A percentile compares a stretch with the other conserved stretches of the same genome.
phyloP scores from a whole-genome alignment of 2,888 invertebrate species.

The Caenorhabditis doughertyi region DNA sequence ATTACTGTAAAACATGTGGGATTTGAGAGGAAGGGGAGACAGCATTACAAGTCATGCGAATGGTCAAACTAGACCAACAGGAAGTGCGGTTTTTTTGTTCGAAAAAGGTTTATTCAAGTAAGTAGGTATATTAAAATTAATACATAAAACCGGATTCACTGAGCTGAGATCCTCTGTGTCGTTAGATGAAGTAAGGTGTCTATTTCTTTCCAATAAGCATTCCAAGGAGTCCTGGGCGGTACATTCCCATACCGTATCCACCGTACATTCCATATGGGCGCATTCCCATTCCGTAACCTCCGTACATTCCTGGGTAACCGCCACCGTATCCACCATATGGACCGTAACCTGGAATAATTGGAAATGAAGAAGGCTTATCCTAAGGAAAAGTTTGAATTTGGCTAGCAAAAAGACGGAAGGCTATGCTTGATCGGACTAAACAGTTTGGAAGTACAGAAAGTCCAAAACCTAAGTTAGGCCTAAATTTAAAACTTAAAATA shows the following conservation, averaged over 20 bases:
- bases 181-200: too few relatives aligned
- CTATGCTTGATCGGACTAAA: too few relatives aligned
- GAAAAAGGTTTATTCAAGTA: neutral
- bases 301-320: constrained; percentile 42
- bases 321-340: constrained; percentile 23
- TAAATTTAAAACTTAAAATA: too few relatives aligned
- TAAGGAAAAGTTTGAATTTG: too few relatives aligned
- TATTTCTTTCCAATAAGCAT: constrained; percentile 41
- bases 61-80: too few relatives aligned
- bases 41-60: neutral
- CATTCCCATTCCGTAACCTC: constrained; percentile 30
- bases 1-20: constrained; percentile 14
- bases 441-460: too few relatives aligned
- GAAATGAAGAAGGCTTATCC: neutral
- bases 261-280: constrained; percentile 44
- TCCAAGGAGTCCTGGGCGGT: constrained; percentile 52
- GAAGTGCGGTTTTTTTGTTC: too few relatives aligned
- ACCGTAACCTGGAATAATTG: constrained; percentile 29
- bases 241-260: constrained; percentile 55
- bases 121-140: neutral
- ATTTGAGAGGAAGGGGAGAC: too few relatives aligned
- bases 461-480: too few relatives aligned
- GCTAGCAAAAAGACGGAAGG: too few relatives aligned
- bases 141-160: constrained; percentile 16
- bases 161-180: constrained; percentile 31